Evolutionary conservation across 2,797 vertebrate species (phyloP), one percentile per base, ranked within the genome.

Genomic region (Paedocypris micromegethes): DNA sequence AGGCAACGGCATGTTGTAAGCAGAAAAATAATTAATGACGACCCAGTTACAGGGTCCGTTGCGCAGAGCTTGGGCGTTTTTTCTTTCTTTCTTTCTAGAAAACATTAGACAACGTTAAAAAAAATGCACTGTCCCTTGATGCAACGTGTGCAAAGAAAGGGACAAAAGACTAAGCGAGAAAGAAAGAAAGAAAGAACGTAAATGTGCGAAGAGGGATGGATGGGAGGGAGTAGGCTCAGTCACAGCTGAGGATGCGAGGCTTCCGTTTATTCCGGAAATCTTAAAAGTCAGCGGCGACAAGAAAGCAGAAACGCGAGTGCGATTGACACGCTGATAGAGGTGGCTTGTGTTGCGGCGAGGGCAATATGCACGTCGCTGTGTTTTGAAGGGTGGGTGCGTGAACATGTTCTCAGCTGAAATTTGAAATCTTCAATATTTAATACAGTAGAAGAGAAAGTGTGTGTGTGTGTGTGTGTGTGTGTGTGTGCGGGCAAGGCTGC

Each of bases 381-480:
- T 80, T 69, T 72, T 59, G 72, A 67, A 69, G 66, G 41, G 50
- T 61, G 67, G 53, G 61, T 53, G 71, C 49, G 83, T 75, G 73
- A 72, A 66, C 67, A 66, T 57, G 66, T 65, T 75, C 57, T 67
- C 72, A 81, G 75, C 83, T 75, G 72, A 81, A 85, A 82, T 81
- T 77, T 83, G 77, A 81, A 81, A 80, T 80, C 70, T 82, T 85
- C 66, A 82, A 76, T 81, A 81, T 79, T 73, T 83, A 81, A 84
- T 86, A 75, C 65, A 82, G 56, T 66, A 65, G 47, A 62, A 82
- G 70, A 71, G 75, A 64, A 46, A 53, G 58, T 51, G 64, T 44
- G 58, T 59, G 68, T 42, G 1, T 41, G 51, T 9, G 65, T 59
- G 59, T 37, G 43, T 37, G 58, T 66, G 23, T 54, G 55, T 61